These are phyloP conservation scores for Achatina immaculata DNA, from an alignment of 1,140 invertebrate genomes.

Conservation along the genomic window DNA sequence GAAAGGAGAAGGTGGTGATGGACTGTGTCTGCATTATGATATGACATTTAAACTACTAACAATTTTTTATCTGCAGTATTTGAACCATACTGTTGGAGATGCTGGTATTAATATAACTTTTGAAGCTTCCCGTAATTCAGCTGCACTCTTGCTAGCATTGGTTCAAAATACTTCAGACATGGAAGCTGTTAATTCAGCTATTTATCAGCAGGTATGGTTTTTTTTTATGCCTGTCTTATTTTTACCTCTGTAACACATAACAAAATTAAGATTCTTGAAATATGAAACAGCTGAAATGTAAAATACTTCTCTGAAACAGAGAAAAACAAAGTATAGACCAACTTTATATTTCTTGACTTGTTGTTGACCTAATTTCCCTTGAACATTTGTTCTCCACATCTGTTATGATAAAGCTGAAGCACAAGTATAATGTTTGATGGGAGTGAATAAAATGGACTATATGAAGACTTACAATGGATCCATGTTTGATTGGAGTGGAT, in stretches of 20 bases:
- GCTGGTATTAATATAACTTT: neutral
- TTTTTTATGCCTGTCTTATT: neutral
- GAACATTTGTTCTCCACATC: too few species aligned
- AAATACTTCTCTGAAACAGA: too few species aligned
- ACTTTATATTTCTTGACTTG: too few species aligned
- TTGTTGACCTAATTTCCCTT: too few species aligned
- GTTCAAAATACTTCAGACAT: neutral
- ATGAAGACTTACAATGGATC: too few species aligned
- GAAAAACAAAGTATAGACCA: too few species aligned
- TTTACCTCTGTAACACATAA: neutral
- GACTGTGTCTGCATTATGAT: neutral
- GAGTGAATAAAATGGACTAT: too few species aligned
- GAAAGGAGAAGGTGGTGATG: too few species aligned
- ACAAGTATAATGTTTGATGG: too few species aligned
- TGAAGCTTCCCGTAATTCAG: neutral
- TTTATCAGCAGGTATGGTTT: constrained; percentile 17
- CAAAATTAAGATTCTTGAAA: neutral
- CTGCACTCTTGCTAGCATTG: neutral
- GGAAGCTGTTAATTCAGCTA: neutral
- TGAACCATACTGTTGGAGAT: constrained; percentile 3
- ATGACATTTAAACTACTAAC: neutral
- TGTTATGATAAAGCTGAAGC: too few species aligned
- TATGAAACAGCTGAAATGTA: too few species aligned
- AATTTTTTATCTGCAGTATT: neutral
- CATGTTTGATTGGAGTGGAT: too few species aligned